Conservation (phyloP, 1,140 invertebrate species). For the Melanaphis sacchari region DNA sequence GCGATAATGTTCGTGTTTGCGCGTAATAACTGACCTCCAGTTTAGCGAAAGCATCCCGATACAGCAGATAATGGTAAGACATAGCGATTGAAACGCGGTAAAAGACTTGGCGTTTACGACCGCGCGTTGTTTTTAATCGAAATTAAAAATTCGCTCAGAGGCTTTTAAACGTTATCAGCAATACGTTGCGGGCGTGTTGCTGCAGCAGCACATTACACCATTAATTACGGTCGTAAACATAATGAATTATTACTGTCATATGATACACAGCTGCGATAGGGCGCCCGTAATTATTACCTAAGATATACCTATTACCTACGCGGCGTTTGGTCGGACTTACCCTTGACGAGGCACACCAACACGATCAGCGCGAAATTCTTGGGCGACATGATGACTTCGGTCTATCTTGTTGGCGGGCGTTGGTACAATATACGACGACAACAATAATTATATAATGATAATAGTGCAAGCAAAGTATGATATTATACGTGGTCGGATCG, state of each 20-base stretch:
- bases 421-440: background rate
- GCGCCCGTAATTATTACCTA: background rate
- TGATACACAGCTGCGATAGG: background rate
- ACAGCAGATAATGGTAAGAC: background rate
- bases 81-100: background rate
- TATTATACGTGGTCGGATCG: background rate
- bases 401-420: background rate
- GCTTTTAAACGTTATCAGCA: background rate
- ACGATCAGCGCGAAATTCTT: background rate
- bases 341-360: conserved; percentile 11
- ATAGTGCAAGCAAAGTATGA: background rate
- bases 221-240: background rate
- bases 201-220: background rate
- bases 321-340: background rate
- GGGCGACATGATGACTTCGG: background rate
- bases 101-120: background rate
- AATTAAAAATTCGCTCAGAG: background rate
- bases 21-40: background rate
- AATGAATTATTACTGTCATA: background rate
- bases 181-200: background rate
- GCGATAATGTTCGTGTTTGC: background rate
- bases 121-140: background rate
- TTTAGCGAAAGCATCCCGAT: background rate
- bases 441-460: background rate
- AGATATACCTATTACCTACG: background rate